A percentile compares a stretch with the other conserved stretches of the same genome.
Conservation (phyloP, 1,140 invertebrate genomes). For the Drosophila kepulauana region DNA sequence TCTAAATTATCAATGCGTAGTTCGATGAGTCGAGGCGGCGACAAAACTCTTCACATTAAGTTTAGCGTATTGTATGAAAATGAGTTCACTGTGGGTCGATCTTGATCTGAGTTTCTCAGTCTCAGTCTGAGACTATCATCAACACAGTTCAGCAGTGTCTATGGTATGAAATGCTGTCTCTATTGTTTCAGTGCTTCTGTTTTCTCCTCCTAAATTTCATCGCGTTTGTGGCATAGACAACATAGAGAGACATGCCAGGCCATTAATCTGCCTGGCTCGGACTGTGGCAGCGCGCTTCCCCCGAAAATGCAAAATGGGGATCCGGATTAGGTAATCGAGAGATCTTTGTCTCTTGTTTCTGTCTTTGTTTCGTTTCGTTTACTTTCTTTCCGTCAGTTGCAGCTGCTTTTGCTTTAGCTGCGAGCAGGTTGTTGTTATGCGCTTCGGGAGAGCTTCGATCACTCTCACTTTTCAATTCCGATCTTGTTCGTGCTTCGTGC, state of each 20-base stretch:
- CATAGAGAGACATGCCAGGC: conserved; percentile 50
- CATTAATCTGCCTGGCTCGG: conserved; percentile 57
- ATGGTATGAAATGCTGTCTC: conserved; percentile 4
- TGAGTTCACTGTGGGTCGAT: conserved; percentile 41
- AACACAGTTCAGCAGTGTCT: neutral
- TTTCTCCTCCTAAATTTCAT: conserved; percentile 75
- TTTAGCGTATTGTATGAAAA: conserved; percentile 30
- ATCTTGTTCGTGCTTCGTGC: neutral
- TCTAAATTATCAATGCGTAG: conserved; percentile 70
- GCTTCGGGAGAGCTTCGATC: conserved; percentile 6
- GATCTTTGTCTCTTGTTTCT: conserved; percentile 40
- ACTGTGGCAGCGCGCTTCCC: conserved; percentile 19
- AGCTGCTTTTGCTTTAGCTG: no score
- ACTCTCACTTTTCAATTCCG: conserved; percentile 42
- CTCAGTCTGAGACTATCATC: neutral
- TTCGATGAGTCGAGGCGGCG: conserved; percentile 19
- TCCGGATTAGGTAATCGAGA: conserved; percentile 68
- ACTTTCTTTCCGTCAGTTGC: conserved; percentile 72
- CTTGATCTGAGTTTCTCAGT: conserved; percentile 3
- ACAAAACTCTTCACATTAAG: conserved; percentile 2
- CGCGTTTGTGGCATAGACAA: conserved; percentile 31
- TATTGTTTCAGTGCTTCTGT: conserved; percentile 56
- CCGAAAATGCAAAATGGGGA: conserved; percentile 11
- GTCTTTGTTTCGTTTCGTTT: conserved; percentile 17
- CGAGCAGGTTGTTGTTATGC: neutral